These are phyloP conservation scores for Leucania comma DNA, from an alignment of 2,888 invertebrate species.

Conservation along the genomic window DNA sequence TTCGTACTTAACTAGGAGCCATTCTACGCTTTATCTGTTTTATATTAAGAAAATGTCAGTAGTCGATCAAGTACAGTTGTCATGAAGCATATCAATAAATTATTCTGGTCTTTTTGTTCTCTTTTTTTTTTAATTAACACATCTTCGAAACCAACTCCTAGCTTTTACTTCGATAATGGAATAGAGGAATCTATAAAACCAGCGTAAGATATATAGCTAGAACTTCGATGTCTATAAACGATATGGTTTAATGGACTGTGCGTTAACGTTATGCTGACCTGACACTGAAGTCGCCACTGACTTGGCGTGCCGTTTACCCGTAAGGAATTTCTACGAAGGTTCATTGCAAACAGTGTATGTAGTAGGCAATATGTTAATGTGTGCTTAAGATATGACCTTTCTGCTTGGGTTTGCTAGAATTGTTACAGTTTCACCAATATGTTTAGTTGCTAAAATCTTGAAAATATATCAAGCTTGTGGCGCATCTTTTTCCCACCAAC, in stretches of 20 bases:
- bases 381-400: conserved; percentile 10
- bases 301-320: conserved; percentile 51
- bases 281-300: conserved; percentile 50
- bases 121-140: too few species aligned
- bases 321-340: conserved; percentile 34
- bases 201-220: conserved; percentile 15
- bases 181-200: conserved; percentile 4
- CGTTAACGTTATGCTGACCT: conserved; percentile 55
- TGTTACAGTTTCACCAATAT: conserved; percentile 6
- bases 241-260: conserved; percentile 64
- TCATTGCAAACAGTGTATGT: conserved; percentile 15
- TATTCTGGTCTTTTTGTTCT: too few species aligned
- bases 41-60: too few species aligned
- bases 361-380: conserved; percentile 1
- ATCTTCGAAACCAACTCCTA: too few species aligned
- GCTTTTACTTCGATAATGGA: background rate
- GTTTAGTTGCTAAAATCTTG: background rate
- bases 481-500: background rate
- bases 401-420: conserved; percentile 27
- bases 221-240: conserved; percentile 45
- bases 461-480: too few species aligned
- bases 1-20: too few species aligned
- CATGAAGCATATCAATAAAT: too few species aligned
- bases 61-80: too few species aligned
- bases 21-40: too few species aligned